Evolutionary conservation across 2,888 invertebrate species (phyloP).

Genomic region (Flexamia atlantica): DNA sequence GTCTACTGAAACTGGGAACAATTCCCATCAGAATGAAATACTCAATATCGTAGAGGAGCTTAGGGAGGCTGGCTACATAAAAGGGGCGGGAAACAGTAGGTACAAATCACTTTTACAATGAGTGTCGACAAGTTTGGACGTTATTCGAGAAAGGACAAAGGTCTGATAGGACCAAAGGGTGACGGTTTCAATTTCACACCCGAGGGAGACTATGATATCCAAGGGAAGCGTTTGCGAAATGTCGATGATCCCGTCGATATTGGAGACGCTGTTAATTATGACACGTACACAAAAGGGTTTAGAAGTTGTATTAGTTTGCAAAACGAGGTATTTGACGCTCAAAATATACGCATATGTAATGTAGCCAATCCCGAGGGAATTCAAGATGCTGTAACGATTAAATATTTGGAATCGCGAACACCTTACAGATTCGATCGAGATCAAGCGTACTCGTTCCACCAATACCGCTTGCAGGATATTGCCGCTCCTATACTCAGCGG

Average conservation of each 20-base stretch:
- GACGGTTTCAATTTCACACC: constrained; percentile 42
- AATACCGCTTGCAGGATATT: background rate
- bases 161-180: constrained; percentile 21
- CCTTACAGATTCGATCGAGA: too few species aligned
- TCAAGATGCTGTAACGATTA: too few species aligned
- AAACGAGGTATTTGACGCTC: too few species aligned
- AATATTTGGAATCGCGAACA: too few species aligned
- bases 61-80: constrained; percentile 28
- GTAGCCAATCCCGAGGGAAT: background rate
- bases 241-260: background rate
- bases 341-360: background rate
- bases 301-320: too few species aligned
- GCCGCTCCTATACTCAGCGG: too few species aligned
- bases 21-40: constrained; percentile 29
- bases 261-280: background rate
- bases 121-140: constrained; percentile 58
- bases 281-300: too few species aligned
- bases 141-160: background rate
- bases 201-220: constrained; percentile 47
- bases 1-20: constrained; percentile 45
- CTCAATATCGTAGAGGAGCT: constrained; percentile 52
- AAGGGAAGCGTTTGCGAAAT: constrained; percentile 12
- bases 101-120: constrained; percentile 23
- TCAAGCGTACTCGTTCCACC: too few species aligned
- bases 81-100: background rate